These are phyloP conservation scores for Drosophila hamatofila DNA, from an alignment of 2,888 invertebrate genomes.

Conservation along the genomic window DNA sequence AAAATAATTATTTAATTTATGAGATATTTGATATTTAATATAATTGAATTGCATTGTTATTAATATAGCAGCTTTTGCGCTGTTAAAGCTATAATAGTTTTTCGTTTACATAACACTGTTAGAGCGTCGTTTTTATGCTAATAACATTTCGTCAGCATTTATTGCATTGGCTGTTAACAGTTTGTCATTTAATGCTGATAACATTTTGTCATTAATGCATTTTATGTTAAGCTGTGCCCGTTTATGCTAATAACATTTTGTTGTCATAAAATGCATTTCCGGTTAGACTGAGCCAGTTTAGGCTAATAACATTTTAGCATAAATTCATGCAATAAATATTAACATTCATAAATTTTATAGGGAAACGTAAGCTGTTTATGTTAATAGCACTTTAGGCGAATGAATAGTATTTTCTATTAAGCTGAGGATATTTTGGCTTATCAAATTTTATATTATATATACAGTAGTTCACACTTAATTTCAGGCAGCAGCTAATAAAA, in stretches of 20 bases:
- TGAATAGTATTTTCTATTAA: background rate
- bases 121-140: background rate
- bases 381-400: background rate
- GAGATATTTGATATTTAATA: background rate
- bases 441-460: too few species aligned
- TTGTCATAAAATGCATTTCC: background rate
- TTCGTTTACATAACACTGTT: background rate
- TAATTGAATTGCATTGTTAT: background rate
- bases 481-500: too few species aligned
- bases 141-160: background rate
- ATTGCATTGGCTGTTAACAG: background rate
- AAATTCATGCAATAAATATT: background rate
- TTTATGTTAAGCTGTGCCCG: background rate
- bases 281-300: background rate
- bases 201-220: constrained; percentile 1
- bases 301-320: constrained; percentile 1
- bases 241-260: constrained; percentile 1
- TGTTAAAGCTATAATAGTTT: background rate
- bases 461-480: too few species aligned
- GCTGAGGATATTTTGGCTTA: background rate
- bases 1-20: background rate
- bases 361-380: background rate
- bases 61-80: background rate
- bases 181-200: background rate
- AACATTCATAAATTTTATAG: background rate